These are phyloP conservation scores for Hiodon alosoides DNA, from an alignment of 2,113 vertebrate species.

Conservation along the genomic window DNA sequence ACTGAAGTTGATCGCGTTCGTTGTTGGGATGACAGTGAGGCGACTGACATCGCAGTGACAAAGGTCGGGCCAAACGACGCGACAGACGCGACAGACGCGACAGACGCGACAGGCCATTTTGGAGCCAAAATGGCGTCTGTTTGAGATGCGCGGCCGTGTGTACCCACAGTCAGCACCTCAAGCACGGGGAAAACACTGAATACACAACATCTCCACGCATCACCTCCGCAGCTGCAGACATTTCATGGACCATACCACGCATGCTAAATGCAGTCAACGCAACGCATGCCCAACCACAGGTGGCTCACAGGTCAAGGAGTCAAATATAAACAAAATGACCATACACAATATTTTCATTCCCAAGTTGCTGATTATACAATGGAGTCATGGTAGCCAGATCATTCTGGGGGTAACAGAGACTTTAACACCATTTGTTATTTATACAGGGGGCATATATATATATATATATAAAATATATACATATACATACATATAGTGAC, in stretches of 20 bases:
- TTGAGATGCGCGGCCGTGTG: slow-evolving; percentile 82
- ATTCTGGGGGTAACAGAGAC: slow-evolving; percentile 40
- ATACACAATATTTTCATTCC: slow-evolving; percentile 48
- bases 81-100: slow-evolving; percentile 43
- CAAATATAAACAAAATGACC: slow-evolving; percentile 42
- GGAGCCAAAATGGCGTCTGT: slow-evolving; percentile 83
- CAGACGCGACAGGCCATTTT: slow-evolving; percentile 78
- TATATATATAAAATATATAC: slow-evolving; percentile 26
- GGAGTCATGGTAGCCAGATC: slow-evolving; percentile 56
- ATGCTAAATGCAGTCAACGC: slow-evolving; percentile 88
- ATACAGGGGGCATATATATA: slow-evolving; percentile 62
- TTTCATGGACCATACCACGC: slow-evolving; percentile 78
- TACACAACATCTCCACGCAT: slow-evolving; percentile 75
- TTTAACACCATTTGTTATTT: slow-evolving; percentile 62
- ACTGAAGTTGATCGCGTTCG: slow-evolving; percentile 66
- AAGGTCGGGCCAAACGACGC: slow-evolving; percentile 59
- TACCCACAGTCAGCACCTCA: slow-evolving; percentile 83
- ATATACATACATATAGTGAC: slow-evolving; percentile 40
- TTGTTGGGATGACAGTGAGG: slow-evolving; percentile 77
- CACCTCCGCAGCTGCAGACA: slow-evolving; percentile 80
- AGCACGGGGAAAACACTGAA: slow-evolving; percentile 82
- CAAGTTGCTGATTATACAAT: slow-evolving; percentile 68
- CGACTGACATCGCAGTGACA: slow-evolving; percentile 68
- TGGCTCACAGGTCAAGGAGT: slow-evolving; percentile 52
- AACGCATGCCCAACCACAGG: slow-evolving; percentile 77